Evolutionary conservation across 2,888 invertebrate genomes (phyloP).

Genomic region (Napeogenes sylphis): DNA sequence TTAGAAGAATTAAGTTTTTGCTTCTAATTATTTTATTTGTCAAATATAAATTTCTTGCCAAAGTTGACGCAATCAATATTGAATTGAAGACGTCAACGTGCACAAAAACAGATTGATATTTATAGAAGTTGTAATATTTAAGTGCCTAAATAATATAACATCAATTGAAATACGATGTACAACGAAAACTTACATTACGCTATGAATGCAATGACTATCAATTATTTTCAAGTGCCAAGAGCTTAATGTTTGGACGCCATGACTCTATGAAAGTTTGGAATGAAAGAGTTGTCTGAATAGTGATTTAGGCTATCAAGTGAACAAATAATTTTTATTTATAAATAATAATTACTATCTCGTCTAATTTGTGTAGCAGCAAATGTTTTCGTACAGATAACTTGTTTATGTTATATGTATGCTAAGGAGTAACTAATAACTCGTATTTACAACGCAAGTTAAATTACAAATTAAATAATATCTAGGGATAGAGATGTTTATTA

Average conservation of each 20-base stretch:
- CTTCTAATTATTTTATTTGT: no score
- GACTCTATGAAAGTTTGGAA: constrained; percentile 12
- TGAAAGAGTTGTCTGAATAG: constrained; percentile 17
- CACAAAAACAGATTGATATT: constrained; percentile 12
- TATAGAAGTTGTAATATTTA: constrained; percentile 16
- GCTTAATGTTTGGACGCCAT: constrained; percentile 16
- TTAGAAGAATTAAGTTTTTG: no score
- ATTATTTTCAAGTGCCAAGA: constrained; percentile 35
- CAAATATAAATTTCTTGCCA: no score
- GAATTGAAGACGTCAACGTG: not conserved
- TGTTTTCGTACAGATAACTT: not conserved
- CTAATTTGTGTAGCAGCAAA: not conserved
- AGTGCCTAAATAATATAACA: constrained; percentile 21
- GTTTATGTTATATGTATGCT: not conserved
- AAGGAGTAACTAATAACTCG: no score
- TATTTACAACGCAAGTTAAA: no score
- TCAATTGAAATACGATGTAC: constrained; percentile 30
- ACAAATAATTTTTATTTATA: constrained; percentile 13
- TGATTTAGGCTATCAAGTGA: constrained; percentile 12
- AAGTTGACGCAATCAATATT: no score
- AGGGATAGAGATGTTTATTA: no score
- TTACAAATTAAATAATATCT: no score
- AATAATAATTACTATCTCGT: constrained; percentile 5
- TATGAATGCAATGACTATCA: constrained; percentile 53
- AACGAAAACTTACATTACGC: constrained; percentile 44